Percentiles rank a stretch among this genome's conserved stretches.
Conservation (phyloP, 2,113 vertebrate genomes). For the Marcusenius ussheri region DNA sequence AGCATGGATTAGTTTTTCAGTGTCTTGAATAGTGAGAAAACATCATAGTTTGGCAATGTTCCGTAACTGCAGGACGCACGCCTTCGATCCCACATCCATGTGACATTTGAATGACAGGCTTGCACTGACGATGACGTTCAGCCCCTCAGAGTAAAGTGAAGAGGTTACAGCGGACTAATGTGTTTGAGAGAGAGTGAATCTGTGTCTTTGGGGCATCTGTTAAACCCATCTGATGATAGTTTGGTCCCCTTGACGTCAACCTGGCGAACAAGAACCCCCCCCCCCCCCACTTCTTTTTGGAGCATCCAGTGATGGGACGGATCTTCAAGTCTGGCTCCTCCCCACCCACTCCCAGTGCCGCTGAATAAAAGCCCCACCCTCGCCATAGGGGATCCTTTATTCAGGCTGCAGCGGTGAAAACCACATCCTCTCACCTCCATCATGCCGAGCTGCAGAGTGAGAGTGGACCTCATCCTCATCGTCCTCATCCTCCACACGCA, state of each 20-base stretch:
- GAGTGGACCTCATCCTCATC: conserved; percentile 29
- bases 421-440: not conserved
- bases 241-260: not conserved
- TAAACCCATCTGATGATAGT: not conserved
- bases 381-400: not conserved
- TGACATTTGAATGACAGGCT: not conserved
- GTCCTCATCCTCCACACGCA: conserved; percentile 29
- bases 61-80: not conserved
- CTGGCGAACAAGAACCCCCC: not conserved
- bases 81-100: not conserved
- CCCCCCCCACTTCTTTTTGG: not conserved
- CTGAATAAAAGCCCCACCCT: not conserved
- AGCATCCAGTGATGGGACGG: not conserved
- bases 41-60: not conserved
- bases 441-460: conserved; percentile 32
- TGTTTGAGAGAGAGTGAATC: not conserved
- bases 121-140: not conserved
- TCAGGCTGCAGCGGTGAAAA: not conserved
- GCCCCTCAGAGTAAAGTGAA: not conserved
- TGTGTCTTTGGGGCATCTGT: not conserved
- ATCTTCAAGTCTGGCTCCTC: not conserved
- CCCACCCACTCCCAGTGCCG: not conserved
- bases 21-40: not conserved
- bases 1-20: not conserved
- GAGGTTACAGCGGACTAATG: not conserved